Evolutionary conservation across 2,888 invertebrate species (phyloP).

Genomic region (Bruchidius siliquastri): DNA sequence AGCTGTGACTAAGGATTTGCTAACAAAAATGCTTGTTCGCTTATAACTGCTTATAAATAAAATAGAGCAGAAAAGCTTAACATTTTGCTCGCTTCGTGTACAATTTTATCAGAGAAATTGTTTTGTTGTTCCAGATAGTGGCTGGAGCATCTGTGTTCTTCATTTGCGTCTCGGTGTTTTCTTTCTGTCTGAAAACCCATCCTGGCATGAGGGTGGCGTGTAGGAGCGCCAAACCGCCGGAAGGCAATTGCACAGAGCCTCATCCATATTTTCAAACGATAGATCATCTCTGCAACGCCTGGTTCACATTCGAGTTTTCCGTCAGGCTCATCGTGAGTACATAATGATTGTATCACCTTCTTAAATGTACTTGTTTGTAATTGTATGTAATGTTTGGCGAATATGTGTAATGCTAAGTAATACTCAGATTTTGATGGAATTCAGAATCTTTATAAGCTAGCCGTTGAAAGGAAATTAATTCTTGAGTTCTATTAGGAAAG

Average conservation of each 20-base stretch:
- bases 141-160: conserved; percentile 92
- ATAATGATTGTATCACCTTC: too few relatives aligned
- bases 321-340: conserved; percentile 79
- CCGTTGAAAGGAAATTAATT: too few relatives aligned
- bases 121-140: conserved; percentile 62
- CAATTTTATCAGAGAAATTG: neutral
- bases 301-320: conserved; percentile 92
- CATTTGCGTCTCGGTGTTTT: conserved; percentile 92
- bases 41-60: too few relatives aligned
- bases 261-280: conserved; percentile 80
- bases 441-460: too few relatives aligned
- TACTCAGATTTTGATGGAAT: too few relatives aligned
- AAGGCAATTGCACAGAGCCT: conserved; percentile 40
- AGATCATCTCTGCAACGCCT: conserved; percentile 89
- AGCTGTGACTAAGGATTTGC: too few relatives aligned
- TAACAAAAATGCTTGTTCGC: too few relatives aligned
- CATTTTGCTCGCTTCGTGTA: neutral
- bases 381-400: too few relatives aligned
- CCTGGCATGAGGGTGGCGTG: conserved; percentile 69
- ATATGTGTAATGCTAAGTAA: too few relatives aligned
- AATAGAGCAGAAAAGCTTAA: too few relatives aligned
- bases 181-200: conserved; percentile 95
- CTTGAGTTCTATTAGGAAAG: too few relatives aligned
- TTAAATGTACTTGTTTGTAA: too few relatives aligned
- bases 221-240: conserved; percentile 25